Conservation (phyloP, 2,888 invertebrate genomes). For the Lasioglossum calceatum region DNA sequence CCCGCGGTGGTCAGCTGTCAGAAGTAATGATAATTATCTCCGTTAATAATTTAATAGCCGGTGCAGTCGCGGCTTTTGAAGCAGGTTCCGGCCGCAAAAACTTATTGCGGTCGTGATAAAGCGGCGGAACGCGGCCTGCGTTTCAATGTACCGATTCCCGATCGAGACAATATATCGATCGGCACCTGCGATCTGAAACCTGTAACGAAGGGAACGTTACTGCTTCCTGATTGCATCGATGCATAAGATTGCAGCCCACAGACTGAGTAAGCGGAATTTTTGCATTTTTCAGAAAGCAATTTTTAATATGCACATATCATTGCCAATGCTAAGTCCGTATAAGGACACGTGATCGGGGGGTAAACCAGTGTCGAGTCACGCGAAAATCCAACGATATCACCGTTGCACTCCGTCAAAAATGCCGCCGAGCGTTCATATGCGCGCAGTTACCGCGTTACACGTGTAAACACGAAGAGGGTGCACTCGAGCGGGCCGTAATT, state of each 20-base stretch:
- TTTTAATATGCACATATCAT: not conserved
- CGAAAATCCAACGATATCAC: not conserved
- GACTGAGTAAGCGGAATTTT: not conserved
- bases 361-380: not conserved
- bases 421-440: not conserved
- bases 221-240: not conserved
- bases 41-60: constrained; percentile 45
- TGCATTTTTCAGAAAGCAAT: not conserved
- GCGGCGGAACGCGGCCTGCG: constrained; percentile 26
- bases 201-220: not conserved
- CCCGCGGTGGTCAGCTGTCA: constrained; percentile 35
- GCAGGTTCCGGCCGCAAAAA: constrained; percentile 29
- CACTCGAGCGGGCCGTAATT: constrained; percentile 45
- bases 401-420: not conserved
- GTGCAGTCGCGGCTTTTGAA: constrained; percentile 22
- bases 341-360: not conserved
- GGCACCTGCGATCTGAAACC: constrained; percentile 22
- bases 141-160: constrained; percentile 33
- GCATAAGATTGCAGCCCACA: not conserved
- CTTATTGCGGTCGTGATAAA: constrained; percentile 40
- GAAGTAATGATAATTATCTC: constrained; percentile 51
- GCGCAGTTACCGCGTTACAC: constrained; percentile 29
- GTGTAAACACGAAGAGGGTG: constrained; percentile 53
- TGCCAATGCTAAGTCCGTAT: not conserved
- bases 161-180: constrained; percentile 25